Evolutionary conservation across 1,140 invertebrate genomes (phyloP).

Genomic region (Euglossa dilemma): DNA sequence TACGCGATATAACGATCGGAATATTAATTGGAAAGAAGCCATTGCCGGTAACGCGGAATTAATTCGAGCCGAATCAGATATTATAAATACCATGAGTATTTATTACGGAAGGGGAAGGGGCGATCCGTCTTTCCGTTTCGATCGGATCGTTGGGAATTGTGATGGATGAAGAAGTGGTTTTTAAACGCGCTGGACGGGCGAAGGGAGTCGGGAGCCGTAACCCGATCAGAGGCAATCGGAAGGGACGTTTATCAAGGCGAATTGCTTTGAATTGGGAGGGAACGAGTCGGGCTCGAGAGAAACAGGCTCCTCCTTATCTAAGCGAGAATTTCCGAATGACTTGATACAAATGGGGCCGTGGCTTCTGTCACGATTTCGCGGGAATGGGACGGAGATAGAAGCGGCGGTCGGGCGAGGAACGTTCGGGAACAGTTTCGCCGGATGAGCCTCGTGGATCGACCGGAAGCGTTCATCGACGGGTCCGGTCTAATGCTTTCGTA

Average conservation of each 20-base stretch:
- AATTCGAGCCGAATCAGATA: not conserved
- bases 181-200: not conserved
- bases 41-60: not conserved
- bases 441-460: slow-evolving; percentile 43
- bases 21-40: not conserved
- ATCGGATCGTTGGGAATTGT: not conserved
- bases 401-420: not conserved
- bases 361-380: slow-evolving; percentile 34
- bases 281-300: slow-evolving; percentile 25
- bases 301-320: slow-evolving; percentile 43
- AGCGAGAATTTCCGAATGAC: slow-evolving; percentile 46
- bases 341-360: slow-evolving; percentile 44
- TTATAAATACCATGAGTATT: not conserved
- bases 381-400: not conserved
- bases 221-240: slow-evolving; percentile 48
- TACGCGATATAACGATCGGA: no score
- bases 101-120: not conserved
- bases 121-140: not conserved
- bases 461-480: slow-evolving; percentile 59
- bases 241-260: slow-evolving; percentile 42
- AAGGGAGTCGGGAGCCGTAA: slow-evolving; percentile 1
- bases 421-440: slow-evolving; percentile 45
- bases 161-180: not conserved
- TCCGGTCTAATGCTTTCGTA: slow-evolving; percentile 55
- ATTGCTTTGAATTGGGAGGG: slow-evolving; percentile 46